Evolutionary conservation across 2,888 invertebrate genomes (phyloP).

Genomic region (Cyrtodaria siliqua): DNA sequence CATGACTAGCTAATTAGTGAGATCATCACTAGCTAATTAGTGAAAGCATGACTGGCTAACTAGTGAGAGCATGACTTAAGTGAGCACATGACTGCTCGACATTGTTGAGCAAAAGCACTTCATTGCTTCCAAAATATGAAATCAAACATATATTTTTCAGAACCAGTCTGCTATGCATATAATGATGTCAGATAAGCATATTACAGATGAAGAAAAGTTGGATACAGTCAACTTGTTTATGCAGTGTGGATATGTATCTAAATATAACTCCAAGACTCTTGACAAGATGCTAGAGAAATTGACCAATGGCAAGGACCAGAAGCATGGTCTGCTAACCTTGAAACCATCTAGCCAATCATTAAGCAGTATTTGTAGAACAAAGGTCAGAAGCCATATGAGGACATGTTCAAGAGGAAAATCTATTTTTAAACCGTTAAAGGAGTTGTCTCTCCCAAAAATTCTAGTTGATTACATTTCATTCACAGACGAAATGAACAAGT

Average conservation of each 20-base stretch:
- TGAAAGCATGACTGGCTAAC: no score
- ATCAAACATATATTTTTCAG: slow-evolving; percentile 4
- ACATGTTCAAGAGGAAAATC: slow-evolving; percentile 6
- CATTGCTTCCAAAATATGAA: no score
- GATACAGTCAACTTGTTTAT: background rate
- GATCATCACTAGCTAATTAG: no score
- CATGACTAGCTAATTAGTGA: no score
- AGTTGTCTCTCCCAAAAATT: slow-evolving; percentile 9
- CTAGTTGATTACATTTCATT: slow-evolving; percentile 22
- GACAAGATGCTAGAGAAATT: no score
- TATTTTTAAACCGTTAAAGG: background rate
- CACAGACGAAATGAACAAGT: background rate
- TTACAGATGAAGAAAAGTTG: slow-evolving; percentile 2
- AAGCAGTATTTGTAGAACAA: slow-evolving; percentile 9
- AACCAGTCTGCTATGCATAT: background rate
- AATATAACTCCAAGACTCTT: no score
- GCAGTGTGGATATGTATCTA: slow-evolving; percentile 9
- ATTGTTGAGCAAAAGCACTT: no score
- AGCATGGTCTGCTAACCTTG: no score
- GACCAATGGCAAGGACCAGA: no score
- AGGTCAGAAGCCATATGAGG: slow-evolving; percentile 1
- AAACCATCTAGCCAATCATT: background rate
- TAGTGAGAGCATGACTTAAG: no score
- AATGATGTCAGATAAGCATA: slow-evolving; percentile 7
- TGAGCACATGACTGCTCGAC: no score